phyloP scores from a whole-genome alignment of 2,797 vertebrate species.

The Sardinella longiceps region DNA sequence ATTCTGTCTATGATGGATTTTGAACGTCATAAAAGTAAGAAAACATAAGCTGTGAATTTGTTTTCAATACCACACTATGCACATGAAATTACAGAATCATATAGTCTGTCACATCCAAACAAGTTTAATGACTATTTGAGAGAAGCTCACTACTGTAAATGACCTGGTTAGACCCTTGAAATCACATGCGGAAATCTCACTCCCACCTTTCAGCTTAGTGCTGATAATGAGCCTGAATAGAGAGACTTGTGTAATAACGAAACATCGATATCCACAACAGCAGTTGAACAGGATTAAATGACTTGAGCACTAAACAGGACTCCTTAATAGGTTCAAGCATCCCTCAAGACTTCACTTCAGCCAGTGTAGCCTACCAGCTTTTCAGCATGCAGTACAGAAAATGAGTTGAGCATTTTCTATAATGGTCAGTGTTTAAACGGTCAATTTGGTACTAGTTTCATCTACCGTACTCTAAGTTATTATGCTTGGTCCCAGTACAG shows the following conservation, averaged over 20 bases:
- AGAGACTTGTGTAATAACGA: background rate
- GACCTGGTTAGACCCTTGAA: background rate
- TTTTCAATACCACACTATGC: slow-evolving; percentile 19
- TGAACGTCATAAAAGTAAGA: slow-evolving; percentile 54
- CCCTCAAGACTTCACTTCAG: background rate
- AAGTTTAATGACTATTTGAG: background rate
- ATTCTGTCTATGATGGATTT: slow-evolving; percentile 50
- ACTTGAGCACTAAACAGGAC: background rate
- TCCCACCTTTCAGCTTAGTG: background rate
- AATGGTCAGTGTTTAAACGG: background rate
- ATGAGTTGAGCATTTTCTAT: background rate
- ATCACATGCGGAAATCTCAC: background rate
- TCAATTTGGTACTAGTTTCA: background rate
- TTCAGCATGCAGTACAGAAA: background rate
- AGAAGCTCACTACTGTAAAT: background rate
- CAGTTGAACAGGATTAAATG: background rate
- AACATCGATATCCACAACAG: background rate
- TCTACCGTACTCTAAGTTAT: background rate
- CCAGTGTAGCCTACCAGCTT: no score
- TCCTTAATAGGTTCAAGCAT: background rate
- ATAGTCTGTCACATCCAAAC: background rate
- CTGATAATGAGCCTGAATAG: background rate
- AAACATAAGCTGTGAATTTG: slow-evolving; percentile 17
- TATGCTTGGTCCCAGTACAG: background rate
- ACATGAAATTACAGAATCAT: background rate